Conservation (phyloP, 2,888 invertebrate genomes). For the Sympetrum striolatum region DNA sequence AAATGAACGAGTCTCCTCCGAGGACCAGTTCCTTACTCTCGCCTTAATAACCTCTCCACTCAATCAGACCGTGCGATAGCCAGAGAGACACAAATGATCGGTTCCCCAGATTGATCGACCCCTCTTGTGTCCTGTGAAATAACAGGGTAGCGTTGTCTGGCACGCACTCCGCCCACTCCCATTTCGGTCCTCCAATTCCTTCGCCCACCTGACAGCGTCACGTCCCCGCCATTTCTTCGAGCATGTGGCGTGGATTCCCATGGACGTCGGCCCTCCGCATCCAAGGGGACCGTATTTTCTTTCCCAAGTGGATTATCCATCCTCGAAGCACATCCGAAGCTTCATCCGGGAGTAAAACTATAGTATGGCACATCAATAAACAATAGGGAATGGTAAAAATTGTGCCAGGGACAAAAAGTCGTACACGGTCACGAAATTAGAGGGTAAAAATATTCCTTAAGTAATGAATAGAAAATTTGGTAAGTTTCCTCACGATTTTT, state of each 20-base stretch:
- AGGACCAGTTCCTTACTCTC: neutral
- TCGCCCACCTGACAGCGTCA: neutral
- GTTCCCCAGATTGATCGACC: neutral
- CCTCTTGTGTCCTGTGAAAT: neutral
- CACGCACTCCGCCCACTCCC: neutral
- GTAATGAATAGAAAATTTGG: no score
- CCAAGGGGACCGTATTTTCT: no score
- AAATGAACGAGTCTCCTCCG: neutral
- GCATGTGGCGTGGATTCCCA: neutral
- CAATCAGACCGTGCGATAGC: neutral
- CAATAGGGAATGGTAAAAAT: no score
- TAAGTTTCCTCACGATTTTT: no score
- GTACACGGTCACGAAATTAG: no score
- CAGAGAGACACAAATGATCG: neutral
- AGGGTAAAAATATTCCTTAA: no score
- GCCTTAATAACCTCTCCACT: no score
- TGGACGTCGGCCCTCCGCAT: neutral
- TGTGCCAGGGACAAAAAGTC: no score
- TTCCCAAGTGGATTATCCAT: no score
- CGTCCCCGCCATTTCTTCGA: neutral
- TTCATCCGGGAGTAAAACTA: no score
- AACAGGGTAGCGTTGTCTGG: constrained; percentile 22
- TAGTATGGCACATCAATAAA: no score
- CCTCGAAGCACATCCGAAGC: no score
- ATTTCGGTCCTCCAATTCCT: neutral